Conservation (phyloP, 1,140 invertebrate species). For the Polyergus mexicanus region DNA sequence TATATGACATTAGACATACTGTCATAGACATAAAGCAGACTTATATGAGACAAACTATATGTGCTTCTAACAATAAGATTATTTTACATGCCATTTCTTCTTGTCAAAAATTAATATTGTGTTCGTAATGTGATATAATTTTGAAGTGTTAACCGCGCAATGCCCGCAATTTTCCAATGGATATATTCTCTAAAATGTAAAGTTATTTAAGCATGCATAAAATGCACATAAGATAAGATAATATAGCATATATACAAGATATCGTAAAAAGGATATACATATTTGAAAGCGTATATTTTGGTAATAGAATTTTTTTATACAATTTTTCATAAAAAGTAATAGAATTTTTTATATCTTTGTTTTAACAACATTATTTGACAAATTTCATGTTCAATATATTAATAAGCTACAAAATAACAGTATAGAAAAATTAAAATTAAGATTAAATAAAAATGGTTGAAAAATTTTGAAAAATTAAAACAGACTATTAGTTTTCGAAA, state of each 20-base stretch:
- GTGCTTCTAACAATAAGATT: background rate
- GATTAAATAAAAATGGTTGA: background rate
- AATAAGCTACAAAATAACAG: background rate
- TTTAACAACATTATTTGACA: background rate
- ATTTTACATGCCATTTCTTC: background rate
- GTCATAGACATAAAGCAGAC: background rate
- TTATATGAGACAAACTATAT: background rate
- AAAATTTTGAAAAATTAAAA: background rate
- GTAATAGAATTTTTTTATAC: too few species aligned
- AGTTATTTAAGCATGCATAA: constrained; percentile 8
- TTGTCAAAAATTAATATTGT: background rate
- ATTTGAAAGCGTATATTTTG: too few species aligned
- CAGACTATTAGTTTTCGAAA: background rate
- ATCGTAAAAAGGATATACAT: background rate
- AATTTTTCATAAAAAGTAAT: too few species aligned
- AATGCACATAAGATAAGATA: constrained; percentile 14
- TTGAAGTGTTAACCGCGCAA: background rate
- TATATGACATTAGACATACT: background rate
- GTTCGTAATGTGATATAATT: background rate
- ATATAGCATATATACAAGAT: background rate
- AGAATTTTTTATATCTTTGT: too few species aligned
- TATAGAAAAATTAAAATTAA: too few species aligned
- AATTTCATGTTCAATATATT: background rate
- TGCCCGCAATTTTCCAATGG: background rate
- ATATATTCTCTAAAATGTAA: background rate